phyloP scores from a whole-genome alignment of 2,888 invertebrate genomes.

The Aproaerema taeniolella region DNA sequence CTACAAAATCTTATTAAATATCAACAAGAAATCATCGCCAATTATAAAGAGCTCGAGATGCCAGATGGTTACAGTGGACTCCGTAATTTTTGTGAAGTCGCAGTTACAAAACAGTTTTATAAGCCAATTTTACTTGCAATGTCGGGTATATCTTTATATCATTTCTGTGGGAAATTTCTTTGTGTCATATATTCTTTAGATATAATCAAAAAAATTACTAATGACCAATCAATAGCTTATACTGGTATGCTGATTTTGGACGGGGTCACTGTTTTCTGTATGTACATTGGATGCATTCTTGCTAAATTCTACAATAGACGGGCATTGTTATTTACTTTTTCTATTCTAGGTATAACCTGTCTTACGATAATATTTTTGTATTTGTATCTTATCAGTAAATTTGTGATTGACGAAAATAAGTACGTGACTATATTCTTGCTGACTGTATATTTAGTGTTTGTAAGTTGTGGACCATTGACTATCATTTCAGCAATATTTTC shows the following conservation, averaged over 20 bases:
- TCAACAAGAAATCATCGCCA: constrained; percentile 14
- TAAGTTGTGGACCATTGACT: constrained; percentile 50
- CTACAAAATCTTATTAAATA: constrained; percentile 18
- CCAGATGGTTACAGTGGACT: background rate
- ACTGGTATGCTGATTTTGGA: constrained; percentile 23
- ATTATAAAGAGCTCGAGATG: constrained; percentile 15
- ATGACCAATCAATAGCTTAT: constrained; percentile 21
- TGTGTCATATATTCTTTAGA: constrained; percentile 21
- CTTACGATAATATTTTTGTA: background rate
- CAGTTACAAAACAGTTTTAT: constrained; percentile 29
- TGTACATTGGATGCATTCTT: constrained; percentile 17
- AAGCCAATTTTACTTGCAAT: constrained; percentile 32
- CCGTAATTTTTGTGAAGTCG: constrained; percentile 18
- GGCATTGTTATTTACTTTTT: background rate
- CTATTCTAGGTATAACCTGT: background rate
- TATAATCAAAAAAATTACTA: constrained; percentile 22
- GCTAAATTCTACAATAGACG: constrained; percentile 17
- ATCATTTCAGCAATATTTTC: constrained; percentile 41
- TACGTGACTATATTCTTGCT: background rate
- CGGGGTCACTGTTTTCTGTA: constrained; percentile 19
- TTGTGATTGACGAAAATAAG: background rate
- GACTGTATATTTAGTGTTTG: constrained; percentile 36
- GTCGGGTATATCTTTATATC: constrained; percentile 21
- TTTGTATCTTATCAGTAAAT: background rate
- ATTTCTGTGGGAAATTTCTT: constrained; percentile 20